Evolutionary conservation across 2,113 vertebrate species (phyloP).

Genomic region (Lichenostomus cassidix): DNA sequence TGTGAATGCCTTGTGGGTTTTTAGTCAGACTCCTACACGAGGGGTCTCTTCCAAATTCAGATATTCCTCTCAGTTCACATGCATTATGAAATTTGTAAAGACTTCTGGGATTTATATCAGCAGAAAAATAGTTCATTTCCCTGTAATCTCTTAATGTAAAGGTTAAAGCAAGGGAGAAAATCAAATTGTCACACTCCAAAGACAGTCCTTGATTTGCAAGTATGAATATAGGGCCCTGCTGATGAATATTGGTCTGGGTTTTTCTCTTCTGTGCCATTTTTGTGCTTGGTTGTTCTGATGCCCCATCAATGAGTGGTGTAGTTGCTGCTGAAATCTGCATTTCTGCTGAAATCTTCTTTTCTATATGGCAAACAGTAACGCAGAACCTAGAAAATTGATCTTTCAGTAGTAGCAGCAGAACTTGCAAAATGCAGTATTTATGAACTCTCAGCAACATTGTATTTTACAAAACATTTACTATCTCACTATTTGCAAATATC

Average conservation of each 20-base stretch:
- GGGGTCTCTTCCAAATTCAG: neutral
- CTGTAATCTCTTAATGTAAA: neutral
- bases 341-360: neutral
- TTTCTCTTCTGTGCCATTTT: neutral
- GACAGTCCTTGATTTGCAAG: neutral
- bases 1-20: neutral
- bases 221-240: neutral
- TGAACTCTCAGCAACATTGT: neutral
- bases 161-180: neutral
- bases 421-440: neutral
- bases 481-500: neutral
- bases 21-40: neutral
- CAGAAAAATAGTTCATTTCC: neutral
- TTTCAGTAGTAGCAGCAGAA: neutral
- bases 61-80: neutral
- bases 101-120: neutral
- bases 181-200: neutral
- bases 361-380: neutral
- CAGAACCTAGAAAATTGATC: neutral
- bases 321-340: neutral
- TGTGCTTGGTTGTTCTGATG: neutral
- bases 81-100: neutral
- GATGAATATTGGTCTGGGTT: neutral
- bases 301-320: neutral
- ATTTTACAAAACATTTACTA: neutral